phyloP scores from a whole-genome alignment of 2,113 vertebrate genomes.

The Leptobrachium leishanense region DNA sequence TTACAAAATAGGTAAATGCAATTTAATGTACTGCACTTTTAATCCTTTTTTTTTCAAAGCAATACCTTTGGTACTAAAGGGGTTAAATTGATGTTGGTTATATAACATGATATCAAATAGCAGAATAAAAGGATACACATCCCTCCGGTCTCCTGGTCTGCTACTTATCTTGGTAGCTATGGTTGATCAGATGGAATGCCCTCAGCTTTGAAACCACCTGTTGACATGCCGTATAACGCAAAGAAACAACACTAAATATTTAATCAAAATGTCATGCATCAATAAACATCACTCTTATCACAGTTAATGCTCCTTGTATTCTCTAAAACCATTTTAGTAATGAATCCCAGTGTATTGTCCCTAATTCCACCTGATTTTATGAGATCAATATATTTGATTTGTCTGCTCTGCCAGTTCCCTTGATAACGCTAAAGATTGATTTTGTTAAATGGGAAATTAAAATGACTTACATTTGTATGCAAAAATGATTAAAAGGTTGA shows the following conservation, averaged over 20 bases:
- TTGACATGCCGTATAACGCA: slow-evolving; percentile 19
- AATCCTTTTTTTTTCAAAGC: too few relatives aligned
- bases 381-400: slow-evolving; percentile 49
- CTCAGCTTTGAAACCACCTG: slow-evolving; percentile 20
- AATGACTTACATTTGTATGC: slow-evolving; percentile 48
- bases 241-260: slow-evolving; percentile 39
- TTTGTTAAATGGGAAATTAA: slow-evolving; percentile 50
- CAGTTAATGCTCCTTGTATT: slow-evolving; percentile 32
- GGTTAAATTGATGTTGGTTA: too few relatives aligned
- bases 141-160: not conserved
- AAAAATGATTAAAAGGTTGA: slow-evolving; percentile 45
- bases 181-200: not conserved
- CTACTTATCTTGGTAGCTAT: not conserved
- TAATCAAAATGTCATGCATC: slow-evolving; percentile 40
- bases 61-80: too few relatives aligned
- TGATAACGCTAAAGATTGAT: slow-evolving; percentile 46
- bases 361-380: slow-evolving; percentile 44
- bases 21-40: too few relatives aligned
- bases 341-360: slow-evolving; percentile 42
- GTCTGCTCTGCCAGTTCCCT: slow-evolving; percentile 37
- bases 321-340: slow-evolving; percentile 32
- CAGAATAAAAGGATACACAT: not conserved
- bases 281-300: slow-evolving; percentile 32
- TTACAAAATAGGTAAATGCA: too few relatives aligned
- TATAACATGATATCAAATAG: too few relatives aligned